Evolutionary conservation across 2,888 invertebrate genomes (phyloP).

Genomic region (Sarcophaga caerulescens): DNA sequence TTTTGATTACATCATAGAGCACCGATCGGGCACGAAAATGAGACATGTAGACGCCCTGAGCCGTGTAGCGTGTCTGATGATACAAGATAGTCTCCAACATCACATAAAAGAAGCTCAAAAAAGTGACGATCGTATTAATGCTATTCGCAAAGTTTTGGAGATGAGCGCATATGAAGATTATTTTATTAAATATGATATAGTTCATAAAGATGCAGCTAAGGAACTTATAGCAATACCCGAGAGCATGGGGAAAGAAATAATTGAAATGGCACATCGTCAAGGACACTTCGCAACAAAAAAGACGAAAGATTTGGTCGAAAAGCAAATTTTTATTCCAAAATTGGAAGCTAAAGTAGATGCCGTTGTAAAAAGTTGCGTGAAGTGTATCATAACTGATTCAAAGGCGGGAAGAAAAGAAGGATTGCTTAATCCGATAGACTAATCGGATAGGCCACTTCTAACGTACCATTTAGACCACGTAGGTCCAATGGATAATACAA

Average conservation of each 20-base stretch:
- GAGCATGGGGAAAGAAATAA: conserved; percentile 66
- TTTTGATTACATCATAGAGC: no score
- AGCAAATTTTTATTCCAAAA: conserved; percentile 59
- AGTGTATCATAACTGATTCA: conserved; percentile 58
- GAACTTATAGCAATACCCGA: conserved; percentile 74
- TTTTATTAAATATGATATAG: no score
- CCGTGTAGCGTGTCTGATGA: conserved; percentile 47
- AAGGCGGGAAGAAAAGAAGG: conserved; percentile 60
- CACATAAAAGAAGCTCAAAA: no score
- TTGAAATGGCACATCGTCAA: conserved; percentile 70
- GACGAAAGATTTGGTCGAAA: conserved; percentile 55
- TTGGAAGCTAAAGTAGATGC: conserved; percentile 49
- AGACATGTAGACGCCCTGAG: conserved; percentile 64
- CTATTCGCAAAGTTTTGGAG: no score
- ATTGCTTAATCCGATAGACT: conserved; percentile 56
- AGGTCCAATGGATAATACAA: conserved; percentile 50
- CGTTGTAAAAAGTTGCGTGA: conserved; percentile 58
- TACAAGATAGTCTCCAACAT: conserved; percentile 41
- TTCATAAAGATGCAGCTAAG: no score
- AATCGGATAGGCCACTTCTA: conserved; percentile 51
- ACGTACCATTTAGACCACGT: conserved; percentile 58
- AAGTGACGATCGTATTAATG: no score
- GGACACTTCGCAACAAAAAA: conserved; percentile 61
- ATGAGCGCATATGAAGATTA: no score
- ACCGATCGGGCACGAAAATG: no score